A percentile compares a stretch with the other conserved stretches of the same genome.
These are phyloP conservation scores for Smittia aterrima DNA, from an alignment of 2,888 invertebrate genomes.

Conservation along the genomic window DNA sequence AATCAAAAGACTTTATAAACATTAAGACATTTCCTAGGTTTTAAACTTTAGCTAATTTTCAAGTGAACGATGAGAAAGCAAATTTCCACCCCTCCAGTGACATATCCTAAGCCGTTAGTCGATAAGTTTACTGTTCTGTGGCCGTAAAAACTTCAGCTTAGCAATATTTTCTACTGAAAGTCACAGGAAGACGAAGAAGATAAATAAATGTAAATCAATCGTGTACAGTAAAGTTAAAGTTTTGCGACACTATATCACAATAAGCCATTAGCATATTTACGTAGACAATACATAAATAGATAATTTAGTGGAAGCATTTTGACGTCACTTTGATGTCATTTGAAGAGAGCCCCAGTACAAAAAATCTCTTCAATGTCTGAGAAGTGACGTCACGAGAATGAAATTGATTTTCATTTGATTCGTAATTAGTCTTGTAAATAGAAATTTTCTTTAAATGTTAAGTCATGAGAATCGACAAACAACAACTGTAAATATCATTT, in stretches of 20 bases:
- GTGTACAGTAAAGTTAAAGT: neutral
- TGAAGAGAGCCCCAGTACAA: too few species aligned
- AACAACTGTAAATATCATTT: too few species aligned
- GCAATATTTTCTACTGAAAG: slow-evolving; percentile 20
- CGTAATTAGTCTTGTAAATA: too few species aligned
- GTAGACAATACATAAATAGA: slow-evolving; percentile 11
- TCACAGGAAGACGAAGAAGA: neutral
- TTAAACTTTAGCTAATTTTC: neutral
- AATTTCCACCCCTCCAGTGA: neutral
- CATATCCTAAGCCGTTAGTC: neutral
- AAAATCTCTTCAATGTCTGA: too few species aligned
- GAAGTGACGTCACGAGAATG: too few species aligned
- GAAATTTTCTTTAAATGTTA: too few species aligned
- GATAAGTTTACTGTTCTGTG: neutral
- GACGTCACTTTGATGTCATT: too few species aligned
- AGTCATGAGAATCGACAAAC: too few species aligned
- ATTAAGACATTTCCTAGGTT: neutral
- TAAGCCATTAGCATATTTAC: neutral
- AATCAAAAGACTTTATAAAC: slow-evolving; percentile 9
- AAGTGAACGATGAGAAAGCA: neutral
- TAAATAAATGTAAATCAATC: neutral
- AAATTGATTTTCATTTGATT: too few species aligned
- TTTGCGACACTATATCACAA: neutral
- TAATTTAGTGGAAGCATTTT: neutral
- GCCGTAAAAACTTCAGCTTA: neutral